Conservation (phyloP, 2,888 invertebrate genomes). For the Caenorhabditis panamensis region DNA sequence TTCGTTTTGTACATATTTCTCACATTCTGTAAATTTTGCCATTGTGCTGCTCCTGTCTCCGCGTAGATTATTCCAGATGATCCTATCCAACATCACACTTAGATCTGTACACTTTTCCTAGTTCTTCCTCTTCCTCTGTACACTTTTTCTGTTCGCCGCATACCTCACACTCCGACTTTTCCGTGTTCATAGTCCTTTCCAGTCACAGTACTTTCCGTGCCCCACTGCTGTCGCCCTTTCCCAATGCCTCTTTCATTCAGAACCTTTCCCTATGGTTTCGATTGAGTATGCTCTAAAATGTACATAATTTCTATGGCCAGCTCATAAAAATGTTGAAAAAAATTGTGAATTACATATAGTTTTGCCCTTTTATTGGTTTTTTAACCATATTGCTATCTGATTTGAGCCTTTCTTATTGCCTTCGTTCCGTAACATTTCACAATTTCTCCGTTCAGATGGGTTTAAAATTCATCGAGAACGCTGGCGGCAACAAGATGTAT, state of each 20-base stretch:
- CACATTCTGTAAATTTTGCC: not conserved
- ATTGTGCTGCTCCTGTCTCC: too few species aligned
- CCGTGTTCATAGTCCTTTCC: not conserved
- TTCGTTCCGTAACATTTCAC: too few species aligned
- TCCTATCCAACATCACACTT: too few species aligned
- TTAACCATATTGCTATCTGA: not conserved
- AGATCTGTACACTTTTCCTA: too few species aligned
- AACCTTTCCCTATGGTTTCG: slow-evolving; percentile 7
- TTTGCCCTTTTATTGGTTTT: too few species aligned
- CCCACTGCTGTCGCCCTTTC: slow-evolving; percentile 1
- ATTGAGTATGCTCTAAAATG: not conserved
- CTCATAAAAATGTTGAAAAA: not conserved
- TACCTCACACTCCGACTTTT: slow-evolving; percentile 13
- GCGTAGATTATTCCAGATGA: too few species aligned
- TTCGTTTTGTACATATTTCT: slow-evolving; percentile 18
- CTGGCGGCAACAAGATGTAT: slow-evolving; percentile 93
- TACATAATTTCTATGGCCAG: slow-evolving; percentile 5
- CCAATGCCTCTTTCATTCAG: slow-evolving; percentile 3
- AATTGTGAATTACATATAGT: too few species aligned
- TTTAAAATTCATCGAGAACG: slow-evolving; percentile 93
- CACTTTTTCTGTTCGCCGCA: not conserved
- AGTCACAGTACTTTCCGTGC: not conserved
- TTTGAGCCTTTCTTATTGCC: too few species aligned
- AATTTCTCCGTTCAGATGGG: slow-evolving; percentile 89
- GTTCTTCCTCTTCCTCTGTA: not conserved